Conservation (phyloP, 2,888 invertebrate genomes). For the Dastarcus helophoroides region DNA sequence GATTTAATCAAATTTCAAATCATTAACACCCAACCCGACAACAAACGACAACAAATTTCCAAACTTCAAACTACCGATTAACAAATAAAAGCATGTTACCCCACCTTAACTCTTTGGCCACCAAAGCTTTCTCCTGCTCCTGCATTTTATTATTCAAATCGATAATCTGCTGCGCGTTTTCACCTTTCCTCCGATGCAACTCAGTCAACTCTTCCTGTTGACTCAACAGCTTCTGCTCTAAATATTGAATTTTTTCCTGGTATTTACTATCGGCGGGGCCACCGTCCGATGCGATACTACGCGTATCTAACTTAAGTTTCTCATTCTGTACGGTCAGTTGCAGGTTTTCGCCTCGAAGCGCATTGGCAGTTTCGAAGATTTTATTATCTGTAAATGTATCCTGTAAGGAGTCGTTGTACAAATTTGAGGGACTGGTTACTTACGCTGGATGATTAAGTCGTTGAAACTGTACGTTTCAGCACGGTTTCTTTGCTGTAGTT, state of each 20-base stretch:
- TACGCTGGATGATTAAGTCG: conserved; percentile 73
- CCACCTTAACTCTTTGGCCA: conserved; percentile 61
- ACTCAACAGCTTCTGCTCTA: conserved; percentile 75
- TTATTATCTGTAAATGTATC: conserved; percentile 57
- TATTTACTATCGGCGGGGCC: conserved; percentile 29
- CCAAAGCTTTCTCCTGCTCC: conserved; percentile 69
- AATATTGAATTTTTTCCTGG: conserved; percentile 47
- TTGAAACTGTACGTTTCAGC: conserved; percentile 63
- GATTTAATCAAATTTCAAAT: too few relatives aligned
- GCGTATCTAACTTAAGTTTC: conserved; percentile 54
- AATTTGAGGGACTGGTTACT: conserved; percentile 33
- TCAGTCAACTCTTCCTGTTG: conserved; percentile 91
- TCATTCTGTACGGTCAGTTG: conserved; percentile 80
- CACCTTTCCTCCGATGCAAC: conserved; percentile 77
- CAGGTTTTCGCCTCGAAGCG: conserved; percentile 70
- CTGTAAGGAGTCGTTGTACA: conserved; percentile 11
- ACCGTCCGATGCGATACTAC: conserved; percentile 25
- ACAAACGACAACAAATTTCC: too few relatives aligned
- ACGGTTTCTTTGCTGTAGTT: conserved; percentile 63
- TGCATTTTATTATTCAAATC: conserved; percentile 77
- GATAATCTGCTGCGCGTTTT: conserved; percentile 88
- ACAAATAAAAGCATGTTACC: too few relatives aligned
- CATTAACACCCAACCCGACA: too few relatives aligned
- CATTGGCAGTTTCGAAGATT: conserved; percentile 72
- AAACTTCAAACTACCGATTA: too few relatives aligned